Evolutionary conservation across 2,888 invertebrate species (phyloP), one percentile per base, ranked within the genome.

Genomic region (Diloba caeruleocephala): DNA sequence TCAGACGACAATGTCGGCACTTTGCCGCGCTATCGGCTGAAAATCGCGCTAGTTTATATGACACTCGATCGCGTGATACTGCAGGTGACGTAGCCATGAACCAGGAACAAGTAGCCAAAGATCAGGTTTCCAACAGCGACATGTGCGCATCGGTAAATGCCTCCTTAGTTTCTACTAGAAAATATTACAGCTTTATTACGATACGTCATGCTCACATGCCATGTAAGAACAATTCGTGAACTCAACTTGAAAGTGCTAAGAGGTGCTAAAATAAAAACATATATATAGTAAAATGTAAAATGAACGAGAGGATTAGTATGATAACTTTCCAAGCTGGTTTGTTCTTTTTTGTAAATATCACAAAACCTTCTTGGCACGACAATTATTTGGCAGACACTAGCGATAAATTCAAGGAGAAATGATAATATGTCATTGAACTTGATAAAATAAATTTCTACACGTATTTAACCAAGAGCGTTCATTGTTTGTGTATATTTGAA

Each of bases 381-480:
- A 74, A 76, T 78, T 77, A 74, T 79, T 84, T 81, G 59, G 76
- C 71, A 83, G 79, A 85, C 76, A 76, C 81, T 62, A 52, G 68
- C 67, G 87, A 90, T 87, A 87, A 85, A 67, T 83, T 83, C 92
- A 92, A 92, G 92, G 92, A 74, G 75, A 89, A 78, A 74, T 72
- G 90, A 91, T 92, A 87, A 89, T 80, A 72, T 79, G 90, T 88
- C 87, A 82, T 76, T 87, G 89, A 91, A 90, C 92, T 87, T 87
- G 84, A 87, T 87, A 87, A 85, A 80, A 74, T 78, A 67, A 80
- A 82, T 74, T 66, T 58, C 45, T 56, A 51, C 59, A 62, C 43
- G 52, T 57, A 49, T 10, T 5, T 39, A 9, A 23, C 32, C 4
- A 43, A 34, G 21, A 21, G 21, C 12, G 12, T 46, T 29, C 10